Percentiles rank a stretch among this genome's conserved stretches.
Evolutionary conservation across 2,113 vertebrate genomes (phyloP).

Genomic region (Engraulis encrasicolus): DNA sequence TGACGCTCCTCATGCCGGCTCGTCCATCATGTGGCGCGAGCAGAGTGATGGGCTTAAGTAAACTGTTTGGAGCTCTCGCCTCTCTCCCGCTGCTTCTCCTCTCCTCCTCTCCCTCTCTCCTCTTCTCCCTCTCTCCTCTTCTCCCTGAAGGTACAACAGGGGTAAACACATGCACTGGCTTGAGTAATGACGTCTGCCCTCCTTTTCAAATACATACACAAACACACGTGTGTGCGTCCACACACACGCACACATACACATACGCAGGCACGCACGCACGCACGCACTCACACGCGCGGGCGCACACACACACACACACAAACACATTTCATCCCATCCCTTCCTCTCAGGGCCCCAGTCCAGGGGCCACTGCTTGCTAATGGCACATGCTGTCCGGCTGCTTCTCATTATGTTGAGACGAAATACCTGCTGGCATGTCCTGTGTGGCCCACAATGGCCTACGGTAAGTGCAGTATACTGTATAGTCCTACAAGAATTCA

Average conservation of each 20-base stretch:
- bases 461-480: background rate
- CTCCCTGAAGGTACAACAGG: background rate
- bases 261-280: no score
- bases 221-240: no score
- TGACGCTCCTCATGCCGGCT: background rate
- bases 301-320: no score
- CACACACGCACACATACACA: no score
- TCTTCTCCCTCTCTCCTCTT: conserved; percentile 6
- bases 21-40: background rate
- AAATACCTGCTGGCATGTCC: background rate
- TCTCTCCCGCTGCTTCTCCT: no score
- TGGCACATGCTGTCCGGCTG: conserved; percentile 24
- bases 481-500: no score
- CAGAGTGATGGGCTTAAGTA: background rate
- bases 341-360: no score
- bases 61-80: conserved; percentile 11
- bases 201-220: no score
- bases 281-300: no score
- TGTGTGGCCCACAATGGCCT: background rate
- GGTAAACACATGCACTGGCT: conserved; percentile 34
- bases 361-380: conserved; percentile 1
- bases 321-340: no score
- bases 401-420: conserved; percentile 38
- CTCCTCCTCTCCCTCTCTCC: no score
- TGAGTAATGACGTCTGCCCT: conserved; percentile 29